phyloP scores from a whole-genome alignment of 2,797 vertebrate genomes.

The Argyrosomus regius region DNA sequence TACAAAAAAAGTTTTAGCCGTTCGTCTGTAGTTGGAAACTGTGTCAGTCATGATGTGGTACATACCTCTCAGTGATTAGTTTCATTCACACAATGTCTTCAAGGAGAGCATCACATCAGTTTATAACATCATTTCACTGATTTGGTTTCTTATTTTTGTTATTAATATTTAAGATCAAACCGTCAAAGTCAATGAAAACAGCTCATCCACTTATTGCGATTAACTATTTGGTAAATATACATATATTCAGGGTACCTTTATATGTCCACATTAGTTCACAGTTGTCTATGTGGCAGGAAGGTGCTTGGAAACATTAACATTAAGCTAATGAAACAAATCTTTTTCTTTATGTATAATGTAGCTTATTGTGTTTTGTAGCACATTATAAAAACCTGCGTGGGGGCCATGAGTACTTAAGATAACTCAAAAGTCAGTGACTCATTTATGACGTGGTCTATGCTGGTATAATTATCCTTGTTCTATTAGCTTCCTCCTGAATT shows the following conservation, averaged over 20 bases:
- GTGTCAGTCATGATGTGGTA: conserved; percentile 55
- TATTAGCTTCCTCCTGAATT: background rate
- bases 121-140: conserved; percentile 6
- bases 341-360: background rate
- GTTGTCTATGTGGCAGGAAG: background rate
- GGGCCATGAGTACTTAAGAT: background rate
- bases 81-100: conserved; percentile 41
- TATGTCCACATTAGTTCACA: background rate
- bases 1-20: conserved; percentile 66
- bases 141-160: conserved; percentile 13
- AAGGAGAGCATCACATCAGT: conserved; percentile 4
- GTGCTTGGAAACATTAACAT: background rate
- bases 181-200: conserved; percentile 16
- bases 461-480: conserved; percentile 7
- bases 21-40: conserved; percentile 51
- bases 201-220: background rate
- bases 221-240: background rate
- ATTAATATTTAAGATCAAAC: conserved; percentile 17
- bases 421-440: conserved; percentile 9
- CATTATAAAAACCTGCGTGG: background rate
- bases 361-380: background rate
- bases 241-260: no score
- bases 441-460: conserved; percentile 7
- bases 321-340: background rate
- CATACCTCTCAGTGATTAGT: conserved; percentile 32